A percentile compares a stretch with the other conserved stretches of the same genome.
phyloP scores from a whole-genome alignment of 2,797 vertebrate species.

The Cygnus olor region DNA sequence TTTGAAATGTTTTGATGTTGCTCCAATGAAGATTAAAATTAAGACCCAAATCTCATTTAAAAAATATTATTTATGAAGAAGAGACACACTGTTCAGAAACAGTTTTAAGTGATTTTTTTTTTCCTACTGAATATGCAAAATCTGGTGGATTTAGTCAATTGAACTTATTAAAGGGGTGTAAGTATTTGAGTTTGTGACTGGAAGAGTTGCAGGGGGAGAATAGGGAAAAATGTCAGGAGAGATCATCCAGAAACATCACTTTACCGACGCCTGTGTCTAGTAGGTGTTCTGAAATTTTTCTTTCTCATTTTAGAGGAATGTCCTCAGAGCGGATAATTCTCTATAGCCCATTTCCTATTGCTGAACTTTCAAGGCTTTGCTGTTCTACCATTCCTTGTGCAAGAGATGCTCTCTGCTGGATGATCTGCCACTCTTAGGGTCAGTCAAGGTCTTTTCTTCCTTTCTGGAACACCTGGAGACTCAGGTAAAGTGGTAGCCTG shows the following conservation, averaged over 20 bases:
- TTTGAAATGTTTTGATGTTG: neutral
- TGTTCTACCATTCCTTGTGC: neutral
- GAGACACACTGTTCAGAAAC: neutral
- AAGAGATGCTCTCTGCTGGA: neutral
- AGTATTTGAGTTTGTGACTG: neutral
- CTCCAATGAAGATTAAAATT: neutral
- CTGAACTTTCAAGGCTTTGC: neutral
- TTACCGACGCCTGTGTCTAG: neutral
- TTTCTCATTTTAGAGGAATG: neutral
- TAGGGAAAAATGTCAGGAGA: neutral
- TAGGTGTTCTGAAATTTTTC: neutral
- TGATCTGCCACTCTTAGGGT: neutral
- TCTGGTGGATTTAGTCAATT: neutral
- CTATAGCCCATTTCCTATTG: neutral
- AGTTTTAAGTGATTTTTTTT: neutral
- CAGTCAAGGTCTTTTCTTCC: neutral
- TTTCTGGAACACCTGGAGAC: neutral
- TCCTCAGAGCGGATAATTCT: neutral
- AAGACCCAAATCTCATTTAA: neutral
- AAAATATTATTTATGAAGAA: neutral
- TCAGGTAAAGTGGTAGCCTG: neutral
- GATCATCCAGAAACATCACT: neutral
- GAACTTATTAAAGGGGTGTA: neutral
- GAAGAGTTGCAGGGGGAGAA: neutral
- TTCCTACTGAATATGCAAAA: neutral